These are phyloP conservation scores for Cottus gobio DNA, from an alignment of 2,113 vertebrate genomes.

Conservation along the genomic window DNA sequence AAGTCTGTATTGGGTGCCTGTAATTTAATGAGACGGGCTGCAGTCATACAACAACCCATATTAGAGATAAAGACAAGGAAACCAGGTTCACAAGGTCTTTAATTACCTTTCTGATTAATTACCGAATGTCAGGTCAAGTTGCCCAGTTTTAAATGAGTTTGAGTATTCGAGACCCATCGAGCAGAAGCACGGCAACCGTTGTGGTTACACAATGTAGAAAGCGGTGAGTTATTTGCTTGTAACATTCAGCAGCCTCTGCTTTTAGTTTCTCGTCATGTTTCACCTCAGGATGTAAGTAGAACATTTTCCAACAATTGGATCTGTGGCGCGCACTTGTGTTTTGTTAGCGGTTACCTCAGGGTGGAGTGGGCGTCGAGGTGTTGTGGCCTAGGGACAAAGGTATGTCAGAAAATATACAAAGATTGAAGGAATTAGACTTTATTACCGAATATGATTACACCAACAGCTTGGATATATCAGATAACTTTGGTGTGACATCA, in stretches of 20 bases:
- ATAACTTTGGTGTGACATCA: neutral
- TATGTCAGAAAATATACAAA: neutral
- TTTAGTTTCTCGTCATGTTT: neutral
- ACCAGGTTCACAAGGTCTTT: neutral
- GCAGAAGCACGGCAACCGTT: neutral
- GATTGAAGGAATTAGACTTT: neutral
- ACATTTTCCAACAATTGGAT: neutral
- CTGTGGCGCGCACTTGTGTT: neutral
- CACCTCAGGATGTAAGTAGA: neutral
- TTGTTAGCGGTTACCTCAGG: slow-evolving; percentile 1
- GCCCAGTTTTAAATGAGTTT: neutral
- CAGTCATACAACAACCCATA: neutral
- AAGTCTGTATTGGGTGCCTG: neutral
- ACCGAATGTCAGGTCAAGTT: neutral
- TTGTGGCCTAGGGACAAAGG: neutral
- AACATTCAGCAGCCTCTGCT: neutral
- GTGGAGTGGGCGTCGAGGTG: neutral
- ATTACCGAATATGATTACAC: neutral
- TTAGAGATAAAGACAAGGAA: neutral
- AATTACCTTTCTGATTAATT: slow-evolving; percentile 4
- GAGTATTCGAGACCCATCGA: slow-evolving; percentile 5
- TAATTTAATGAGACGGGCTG: neutral
- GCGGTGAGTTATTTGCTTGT: neutral
- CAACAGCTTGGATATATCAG: neutral
- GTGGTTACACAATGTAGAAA: neutral